Percentiles rank a stretch among this genome's conserved stretches.
Evolutionary conservation across 2,113 vertebrate species (phyloP).

Genomic region (Silurus glanis): DNA sequence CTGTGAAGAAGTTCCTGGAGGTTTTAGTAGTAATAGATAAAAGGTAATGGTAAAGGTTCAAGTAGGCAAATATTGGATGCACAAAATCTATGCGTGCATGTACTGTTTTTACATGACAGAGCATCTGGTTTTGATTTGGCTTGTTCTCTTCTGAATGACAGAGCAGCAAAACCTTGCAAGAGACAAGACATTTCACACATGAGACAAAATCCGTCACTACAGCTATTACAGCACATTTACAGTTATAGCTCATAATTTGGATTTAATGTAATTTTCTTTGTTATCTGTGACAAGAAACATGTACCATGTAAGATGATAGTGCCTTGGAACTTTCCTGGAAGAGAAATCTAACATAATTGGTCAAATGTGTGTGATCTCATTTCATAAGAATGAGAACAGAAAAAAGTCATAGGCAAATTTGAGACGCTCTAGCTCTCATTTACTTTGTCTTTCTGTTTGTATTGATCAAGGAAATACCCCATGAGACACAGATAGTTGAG

Average conservation of each 20-base stretch:
- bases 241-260: background rate
- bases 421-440: background rate
- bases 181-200: slow-evolving; percentile 18
- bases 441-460: slow-evolving; percentile 18
- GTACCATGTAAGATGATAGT: slow-evolving; percentile 3
- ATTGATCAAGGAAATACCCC: slow-evolving; percentile 9
- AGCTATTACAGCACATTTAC: slow-evolving; percentile 27
- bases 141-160: slow-evolving; percentile 32
- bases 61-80: background rate
- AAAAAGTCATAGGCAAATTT: background rate
- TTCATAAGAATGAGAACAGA: slow-evolving; percentile 34
- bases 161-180: background rate
- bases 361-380: slow-evolving; percentile 41
- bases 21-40: background rate
- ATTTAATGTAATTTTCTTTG: background rate
- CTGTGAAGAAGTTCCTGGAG: background rate
- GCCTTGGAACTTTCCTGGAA: background rate
- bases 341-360: slow-evolving; percentile 33
- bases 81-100: background rate
- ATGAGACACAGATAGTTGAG: background rate
- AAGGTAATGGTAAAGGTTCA: too few relatives aligned
- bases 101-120: slow-evolving; percentile 8
- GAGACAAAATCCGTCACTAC: slow-evolving; percentile 19
- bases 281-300: background rate
- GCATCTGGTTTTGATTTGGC: slow-evolving; percentile 50